Evolutionary conservation across 1,140 invertebrate species (phyloP), one percentile per base, ranked within the genome.

Genomic region (Drosophila truncata): DNA sequence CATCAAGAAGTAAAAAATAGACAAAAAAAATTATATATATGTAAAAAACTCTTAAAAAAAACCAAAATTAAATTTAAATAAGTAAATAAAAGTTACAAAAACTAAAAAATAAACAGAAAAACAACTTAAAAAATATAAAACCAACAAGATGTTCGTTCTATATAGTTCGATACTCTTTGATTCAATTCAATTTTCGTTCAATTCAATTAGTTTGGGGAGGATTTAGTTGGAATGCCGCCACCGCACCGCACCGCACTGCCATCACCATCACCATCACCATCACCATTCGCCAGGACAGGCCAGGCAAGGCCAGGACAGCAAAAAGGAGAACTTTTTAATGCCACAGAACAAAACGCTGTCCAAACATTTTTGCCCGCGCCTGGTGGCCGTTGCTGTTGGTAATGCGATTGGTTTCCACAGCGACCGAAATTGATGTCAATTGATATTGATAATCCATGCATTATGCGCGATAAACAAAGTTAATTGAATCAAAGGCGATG

Each of bases 361-460:
- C 65, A 79, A 78, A 69, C 57, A 62, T 72, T 63, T 58, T 47
- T 23, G 25, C 39, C 54, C 33, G 35, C 25, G 27, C n/a, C 25
- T 33, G 27, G 18, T 27, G 27, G 18, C 18, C 46, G 57, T 44
- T 37, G 42, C 33, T 54, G 27, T 70, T 62, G 71, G 33, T 75
- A 72, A 72, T 72, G 69, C 65, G 25, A 72, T 72, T 71, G 52
- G 44, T 49, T 72, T 20, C 54, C 76, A 54, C 52, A 47, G 42
- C 39, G 13, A 55, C 59, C 75, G 10, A 79, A 79, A 79, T 79
- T 79, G 66, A 79, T 79, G 76, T 79, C 77, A 79, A 79, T 79
- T 79, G 77, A 79, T 79, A 79, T 79, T 79, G 77, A 79, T 79
- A 79, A 79, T 79, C 77, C 77, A 79, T 79, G 77, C 77, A 79